Evolutionary conservation across 1,140 invertebrate species (phyloP).

Genomic region (Drosophila sucinea): DNA sequence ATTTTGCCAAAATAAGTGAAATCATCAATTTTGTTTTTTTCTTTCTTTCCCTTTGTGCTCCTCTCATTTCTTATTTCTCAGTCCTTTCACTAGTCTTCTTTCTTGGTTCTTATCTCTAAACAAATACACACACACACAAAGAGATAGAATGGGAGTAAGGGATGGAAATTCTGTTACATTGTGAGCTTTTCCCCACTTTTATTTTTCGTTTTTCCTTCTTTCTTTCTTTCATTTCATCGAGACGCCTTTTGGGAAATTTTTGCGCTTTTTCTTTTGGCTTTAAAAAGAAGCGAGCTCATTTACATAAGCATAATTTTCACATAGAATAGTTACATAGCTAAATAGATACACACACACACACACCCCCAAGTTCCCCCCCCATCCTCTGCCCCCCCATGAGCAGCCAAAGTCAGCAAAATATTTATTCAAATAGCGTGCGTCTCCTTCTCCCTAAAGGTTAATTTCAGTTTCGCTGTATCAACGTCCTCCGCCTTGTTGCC

Average conservation of each 20-base stretch:
- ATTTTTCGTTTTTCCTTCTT: conserved; percentile 16
- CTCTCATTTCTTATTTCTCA: conserved; percentile 1
- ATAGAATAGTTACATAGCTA: conserved; percentile 77
- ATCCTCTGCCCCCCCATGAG: conserved; percentile 27
- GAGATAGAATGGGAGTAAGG: conserved; percentile 34
- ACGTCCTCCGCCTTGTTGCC: conserved; percentile 20
- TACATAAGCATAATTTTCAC: conserved; percentile 82
- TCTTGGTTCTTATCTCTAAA: conserved; percentile 41
- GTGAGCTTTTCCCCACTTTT: conserved; percentile 24
- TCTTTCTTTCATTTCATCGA: conserved; percentile 16
- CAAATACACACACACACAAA: not conserved
- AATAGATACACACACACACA: conserved; percentile 42
- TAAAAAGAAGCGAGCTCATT: conserved; percentile 62
- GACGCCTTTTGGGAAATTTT: conserved; percentile 5
- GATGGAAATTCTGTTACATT: conserved; percentile 69
- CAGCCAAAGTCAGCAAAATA: conserved; percentile 79
- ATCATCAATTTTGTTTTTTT: conserved; percentile 71
- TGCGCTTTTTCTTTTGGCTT: conserved; percentile 16
- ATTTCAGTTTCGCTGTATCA: conserved; percentile 73
- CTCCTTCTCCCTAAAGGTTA: conserved; percentile 69
- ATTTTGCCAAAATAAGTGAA: conserved; percentile 71
- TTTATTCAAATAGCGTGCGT: conserved; percentile 78
- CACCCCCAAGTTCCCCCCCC: conserved; percentile 20
- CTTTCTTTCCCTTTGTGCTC: not conserved
- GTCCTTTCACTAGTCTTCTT: conserved; percentile 19